Conservation (phyloP, 2,113 vertebrate genomes). For the Elanus axillaris region DNA sequence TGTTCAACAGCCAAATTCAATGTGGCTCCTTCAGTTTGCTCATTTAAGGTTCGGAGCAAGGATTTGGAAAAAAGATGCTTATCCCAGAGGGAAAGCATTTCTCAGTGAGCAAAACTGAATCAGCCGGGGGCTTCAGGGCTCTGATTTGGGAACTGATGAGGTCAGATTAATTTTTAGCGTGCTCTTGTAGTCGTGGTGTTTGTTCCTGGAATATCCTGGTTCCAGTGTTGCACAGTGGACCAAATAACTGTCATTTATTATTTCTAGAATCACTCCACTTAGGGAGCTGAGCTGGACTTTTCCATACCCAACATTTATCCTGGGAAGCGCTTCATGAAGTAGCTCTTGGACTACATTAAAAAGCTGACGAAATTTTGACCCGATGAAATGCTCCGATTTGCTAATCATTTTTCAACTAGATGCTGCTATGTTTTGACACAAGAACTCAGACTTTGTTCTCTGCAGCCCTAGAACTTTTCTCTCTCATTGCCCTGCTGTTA, state of each 20-base stretch:
- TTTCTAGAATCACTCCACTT: neutral
- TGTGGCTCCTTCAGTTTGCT: neutral
- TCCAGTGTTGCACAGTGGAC: neutral
- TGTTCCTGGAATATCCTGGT: neutral
- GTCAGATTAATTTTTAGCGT: neutral
- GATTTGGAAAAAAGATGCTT: neutral
- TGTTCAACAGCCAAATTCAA: neutral
- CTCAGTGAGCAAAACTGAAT: neutral
- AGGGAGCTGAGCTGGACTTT: neutral
- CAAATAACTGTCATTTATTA: neutral
- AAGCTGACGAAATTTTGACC: neutral
- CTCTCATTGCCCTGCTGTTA: neutral
- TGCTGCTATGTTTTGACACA: neutral
- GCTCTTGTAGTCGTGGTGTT: neutral
- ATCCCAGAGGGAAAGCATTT: neutral
- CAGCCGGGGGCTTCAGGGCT: neutral
- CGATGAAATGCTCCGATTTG: neutral
- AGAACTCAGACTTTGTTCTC: neutral
- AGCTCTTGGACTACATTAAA: neutral
- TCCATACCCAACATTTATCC: neutral
- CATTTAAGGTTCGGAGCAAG: neutral
- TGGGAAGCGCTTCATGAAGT: neutral
- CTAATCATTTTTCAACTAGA: neutral
- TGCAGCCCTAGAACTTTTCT: accelerated
- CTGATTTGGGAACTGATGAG: neutral